Evolutionary conservation across 2,113 vertebrate genomes (phyloP).

Genomic region (Rhinogobius similis): DNA sequence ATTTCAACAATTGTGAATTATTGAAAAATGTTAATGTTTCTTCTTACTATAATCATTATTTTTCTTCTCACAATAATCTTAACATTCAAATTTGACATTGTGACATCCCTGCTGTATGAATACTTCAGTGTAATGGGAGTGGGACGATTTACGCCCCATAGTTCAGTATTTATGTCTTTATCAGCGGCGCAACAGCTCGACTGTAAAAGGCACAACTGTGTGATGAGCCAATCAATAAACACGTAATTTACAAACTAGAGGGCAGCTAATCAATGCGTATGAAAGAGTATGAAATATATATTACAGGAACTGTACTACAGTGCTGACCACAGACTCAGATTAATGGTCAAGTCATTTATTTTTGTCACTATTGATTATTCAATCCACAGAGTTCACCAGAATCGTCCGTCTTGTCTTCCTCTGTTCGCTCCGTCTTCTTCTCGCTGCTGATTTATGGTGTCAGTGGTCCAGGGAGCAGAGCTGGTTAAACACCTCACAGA

Average conservation of each 20-base stretch:
- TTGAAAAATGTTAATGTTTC: too few species aligned
- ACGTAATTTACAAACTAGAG: slow-evolving; percentile 70
- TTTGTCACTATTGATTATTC: slow-evolving; percentile 72
- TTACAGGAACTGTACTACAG: slow-evolving; percentile 42
- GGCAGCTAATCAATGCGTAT: slow-evolving; percentile 66
- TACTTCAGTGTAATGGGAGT: background rate
- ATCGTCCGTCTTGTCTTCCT: slow-evolving; percentile 64
- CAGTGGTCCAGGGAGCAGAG: slow-evolving; percentile 51
- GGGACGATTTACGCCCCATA: slow-evolving; percentile 16
- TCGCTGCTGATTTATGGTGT: slow-evolving; percentile 57
- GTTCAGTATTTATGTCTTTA: slow-evolving; percentile 54
- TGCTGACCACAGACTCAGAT: slow-evolving; percentile 48
- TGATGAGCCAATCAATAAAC: slow-evolving; percentile 67
- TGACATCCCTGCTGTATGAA: too few species aligned
- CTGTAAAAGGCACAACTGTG: slow-evolving; percentile 43
- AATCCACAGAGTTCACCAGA: slow-evolving; percentile 58
- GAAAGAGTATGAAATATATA: slow-evolving; percentile 73
- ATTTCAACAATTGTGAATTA: too few species aligned
- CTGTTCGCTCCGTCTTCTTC: slow-evolving; percentile 48
- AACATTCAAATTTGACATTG: too few species aligned
- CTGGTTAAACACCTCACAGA: slow-evolving; percentile 53
- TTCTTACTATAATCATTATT: too few species aligned
- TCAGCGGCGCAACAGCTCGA: slow-evolving; percentile 45
- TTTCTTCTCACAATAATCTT: too few species aligned
- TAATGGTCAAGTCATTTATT: slow-evolving; percentile 65